Evolutionary conservation across 1,140 invertebrate genomes (phyloP).

Genomic region (Lycorma delicatula): DNA sequence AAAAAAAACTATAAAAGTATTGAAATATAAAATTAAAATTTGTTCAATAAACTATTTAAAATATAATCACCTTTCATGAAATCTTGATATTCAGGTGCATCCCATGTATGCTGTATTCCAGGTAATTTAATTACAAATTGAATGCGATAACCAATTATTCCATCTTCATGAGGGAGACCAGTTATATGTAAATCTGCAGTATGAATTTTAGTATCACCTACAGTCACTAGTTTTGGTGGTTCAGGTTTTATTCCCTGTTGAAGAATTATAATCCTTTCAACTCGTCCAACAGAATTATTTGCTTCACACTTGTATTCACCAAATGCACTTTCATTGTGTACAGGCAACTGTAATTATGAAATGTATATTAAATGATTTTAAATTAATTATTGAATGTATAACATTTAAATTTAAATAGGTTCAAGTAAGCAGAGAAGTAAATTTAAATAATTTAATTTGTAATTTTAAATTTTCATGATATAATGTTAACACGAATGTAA

Average conservation of each 20-base stretch:
- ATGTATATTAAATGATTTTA: no score
- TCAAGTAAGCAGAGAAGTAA: background rate
- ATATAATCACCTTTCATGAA: constrained; percentile 18
- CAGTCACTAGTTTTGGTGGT: constrained; percentile 29
- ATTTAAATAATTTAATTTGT: background rate
- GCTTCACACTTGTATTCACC: constrained; percentile 46
- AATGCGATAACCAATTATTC: constrained; percentile 19
- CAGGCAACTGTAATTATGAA: constrained; percentile 36
- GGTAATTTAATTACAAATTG: constrained; percentile 15
- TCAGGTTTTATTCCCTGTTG: constrained; percentile 43
- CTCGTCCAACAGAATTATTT: constrained; percentile 41
- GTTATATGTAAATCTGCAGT: constrained; percentile 13
- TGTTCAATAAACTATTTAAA: no score
- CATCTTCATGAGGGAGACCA: background rate
- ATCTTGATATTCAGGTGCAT: constrained; percentile 12
- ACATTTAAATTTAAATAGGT: no score
- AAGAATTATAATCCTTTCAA: constrained; percentile 41
- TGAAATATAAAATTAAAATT: no score
- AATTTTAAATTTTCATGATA: background rate
- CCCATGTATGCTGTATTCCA: constrained; percentile 10
- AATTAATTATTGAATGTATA: no score
- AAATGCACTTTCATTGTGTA: constrained; percentile 40
- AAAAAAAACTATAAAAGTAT: no score
- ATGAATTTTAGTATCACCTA: background rate
- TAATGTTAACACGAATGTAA: no score